Base-by-base conservation (phyloP, 2,113 vertebrate genomes). In the Heliornis fulica region DNA sequence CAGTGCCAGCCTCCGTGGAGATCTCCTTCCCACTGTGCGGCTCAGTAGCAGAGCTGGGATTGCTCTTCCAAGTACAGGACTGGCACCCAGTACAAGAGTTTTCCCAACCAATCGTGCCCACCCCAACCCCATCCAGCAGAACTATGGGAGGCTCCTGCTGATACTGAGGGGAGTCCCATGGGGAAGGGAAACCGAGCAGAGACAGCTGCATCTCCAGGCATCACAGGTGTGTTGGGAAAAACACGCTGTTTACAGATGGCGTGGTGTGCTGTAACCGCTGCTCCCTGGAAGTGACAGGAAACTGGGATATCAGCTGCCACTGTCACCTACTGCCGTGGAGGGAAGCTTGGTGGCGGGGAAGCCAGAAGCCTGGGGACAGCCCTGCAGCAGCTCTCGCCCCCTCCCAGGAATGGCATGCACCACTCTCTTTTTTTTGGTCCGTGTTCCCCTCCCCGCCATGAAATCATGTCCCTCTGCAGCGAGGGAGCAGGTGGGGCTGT, bases 401-500 rank as follows among this genome's bases (percentile, higher is more conserved):
- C 83, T 92, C 89, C 71, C 2, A 25, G 70, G 51, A 66, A 28
- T 1, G 25, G 45, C 61, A 26, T 43, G 5, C 48, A 36, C 83
- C 80, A 60, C 63, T 59, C 63, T 45, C 59, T 50, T 50, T 50
- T 26, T 50, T n/a, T n/a, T n/a, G n/a, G n/a, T n/a, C n/a, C n/a
- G n/a, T n/a, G n/a, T n/a, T 25, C 50, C 26, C 15, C 50, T 13
- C 50, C 50, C 71, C 71, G 4, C 80, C 89, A 65, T 95, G 95
- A 51, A 87, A 69, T 69, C 57, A 7, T 79, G 25, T 82, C 80
- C 19, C 40, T 40, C 5, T 10, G 59, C 77, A 18, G 72, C 69
- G 68, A 5, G 3, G 80, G 87, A 95, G 87, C 94, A 96, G 92
- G 93, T 94, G 92, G 90, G 72, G 72, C 83, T 68, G 16, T 21